A percentile compares a stretch with the other conserved stretches of the same genome.
These are phyloP conservation scores for Heliconius sara DNA, from an alignment of 2,888 invertebrate species.

Conservation along the genomic window DNA sequence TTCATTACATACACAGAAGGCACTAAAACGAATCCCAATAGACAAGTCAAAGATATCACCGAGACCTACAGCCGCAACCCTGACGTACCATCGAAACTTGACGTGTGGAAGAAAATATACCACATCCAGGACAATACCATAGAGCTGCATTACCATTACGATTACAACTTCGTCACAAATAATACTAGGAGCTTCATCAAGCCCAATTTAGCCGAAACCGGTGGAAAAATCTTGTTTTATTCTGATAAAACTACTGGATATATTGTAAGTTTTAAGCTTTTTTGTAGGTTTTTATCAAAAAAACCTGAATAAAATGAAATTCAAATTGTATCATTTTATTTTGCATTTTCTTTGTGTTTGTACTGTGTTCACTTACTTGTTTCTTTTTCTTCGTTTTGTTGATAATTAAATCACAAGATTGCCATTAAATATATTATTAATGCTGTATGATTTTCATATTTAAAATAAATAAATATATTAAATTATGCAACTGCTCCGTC, in stretches of 20 bases:
- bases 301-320: too few species aligned
- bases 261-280: slow-evolving; percentile 74
- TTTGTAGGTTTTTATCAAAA: too few species aligned
- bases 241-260: slow-evolving; percentile 87
- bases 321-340: too few species aligned
- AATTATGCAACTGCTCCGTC: too few species aligned
- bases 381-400: too few species aligned
- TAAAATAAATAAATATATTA: too few species aligned
- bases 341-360: too few species aligned
- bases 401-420: too few species aligned
- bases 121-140: slow-evolving; percentile 85
- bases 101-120: slow-evolving; percentile 87
- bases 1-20: slow-evolving; percentile 66
- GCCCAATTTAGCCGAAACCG: slow-evolving; percentile 88
- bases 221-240: slow-evolving; percentile 86
- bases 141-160: slow-evolving; percentile 86
- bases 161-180: slow-evolving; percentile 84
- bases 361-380: too few species aligned
- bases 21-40: slow-evolving; percentile 66
- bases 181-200: slow-evolving; percentile 87
- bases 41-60: slow-evolving; percentile 73
- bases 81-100: slow-evolving; percentile 81
- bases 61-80: slow-evolving; percentile 86
- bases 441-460: too few species aligned
- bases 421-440: too few species aligned